phyloP scores from a whole-genome alignment of 2,113 vertebrate species.

The Upupa epops region DNA sequence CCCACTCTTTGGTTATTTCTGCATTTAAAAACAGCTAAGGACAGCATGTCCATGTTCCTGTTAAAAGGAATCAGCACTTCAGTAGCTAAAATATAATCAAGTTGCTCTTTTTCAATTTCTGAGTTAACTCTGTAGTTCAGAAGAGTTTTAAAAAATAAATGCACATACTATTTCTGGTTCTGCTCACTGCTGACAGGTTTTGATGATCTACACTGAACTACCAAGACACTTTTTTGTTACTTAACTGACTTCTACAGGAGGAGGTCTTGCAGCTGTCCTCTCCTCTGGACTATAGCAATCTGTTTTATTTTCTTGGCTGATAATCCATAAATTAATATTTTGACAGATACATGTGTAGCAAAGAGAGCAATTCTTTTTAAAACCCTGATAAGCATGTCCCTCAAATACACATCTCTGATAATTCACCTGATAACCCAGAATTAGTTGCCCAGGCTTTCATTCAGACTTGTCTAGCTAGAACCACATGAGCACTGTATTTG shows the following conservation, averaged over 20 bases:
- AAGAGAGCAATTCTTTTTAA: neutral
- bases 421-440: neutral
- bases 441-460: neutral
- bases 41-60: neutral
- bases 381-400: neutral
- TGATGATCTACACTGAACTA: neutral
- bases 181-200: neutral
- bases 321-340: neutral
- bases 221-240: neutral
- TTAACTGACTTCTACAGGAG: neutral
- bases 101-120: neutral
- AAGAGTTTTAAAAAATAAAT: neutral
- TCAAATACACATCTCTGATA: neutral
- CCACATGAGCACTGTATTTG: neutral
- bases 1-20: neutral
- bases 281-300: neutral
- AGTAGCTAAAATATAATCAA: neutral
- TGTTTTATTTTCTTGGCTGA: neutral
- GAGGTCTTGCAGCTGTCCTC: neutral
- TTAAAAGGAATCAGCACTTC: neutral
- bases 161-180: neutral
- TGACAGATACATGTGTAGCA: neutral
- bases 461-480: neutral
- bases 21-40: neutral
- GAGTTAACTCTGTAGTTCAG: neutral